Base-by-base conservation (phyloP, 2,888 invertebrate species). In the Tetramorium bicarinatum region DNA sequence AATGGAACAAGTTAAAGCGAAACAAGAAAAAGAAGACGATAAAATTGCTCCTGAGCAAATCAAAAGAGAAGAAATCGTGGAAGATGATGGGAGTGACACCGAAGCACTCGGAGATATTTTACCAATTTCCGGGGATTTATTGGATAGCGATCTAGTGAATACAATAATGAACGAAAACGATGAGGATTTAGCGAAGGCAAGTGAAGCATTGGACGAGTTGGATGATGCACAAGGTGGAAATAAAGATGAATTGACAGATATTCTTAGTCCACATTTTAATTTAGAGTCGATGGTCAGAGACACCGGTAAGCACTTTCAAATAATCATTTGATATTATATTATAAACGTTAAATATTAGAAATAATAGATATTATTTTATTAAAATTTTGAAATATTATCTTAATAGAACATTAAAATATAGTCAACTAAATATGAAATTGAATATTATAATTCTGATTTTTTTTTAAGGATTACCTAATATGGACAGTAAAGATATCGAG, bases 401-500 rank as follows among this genome's bases (percentile, higher is more conserved):
- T 1, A 66, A 0, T 41, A 44, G 21, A 25, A 66, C 0, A 44
- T 66, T 66, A 47, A 9, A 66, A 47, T 67, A 25, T 67, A 29
- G 0, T 72, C 3, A 25, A 18, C 7, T 71, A 38, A 38, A 38
- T 54, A 71, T 38, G 54, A 25, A 52, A 62, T 64, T 76, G 0
- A 75, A 64, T 64, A 18, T 34, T 15, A 34, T 25, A 3, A 25
- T 21, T 56, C 52, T 75, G 44, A 2, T 29, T 54, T 15, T 75
- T 84, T 64, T 84, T 84, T 81, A 85, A 95, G 96, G 96, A 67
- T 95, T 98, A 83, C 97, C 98, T 0, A 98, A 98, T 91, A 98
- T 98, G 96, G 98, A 98, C 95, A 97, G 97, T 93, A 98, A 98
- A 94, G 98, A 98, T 91, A 98, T 98, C 1, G 98, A 98, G 93